Conservation (phyloP, 2,113 vertebrate species). For the Megaceryle torquata region DNA sequence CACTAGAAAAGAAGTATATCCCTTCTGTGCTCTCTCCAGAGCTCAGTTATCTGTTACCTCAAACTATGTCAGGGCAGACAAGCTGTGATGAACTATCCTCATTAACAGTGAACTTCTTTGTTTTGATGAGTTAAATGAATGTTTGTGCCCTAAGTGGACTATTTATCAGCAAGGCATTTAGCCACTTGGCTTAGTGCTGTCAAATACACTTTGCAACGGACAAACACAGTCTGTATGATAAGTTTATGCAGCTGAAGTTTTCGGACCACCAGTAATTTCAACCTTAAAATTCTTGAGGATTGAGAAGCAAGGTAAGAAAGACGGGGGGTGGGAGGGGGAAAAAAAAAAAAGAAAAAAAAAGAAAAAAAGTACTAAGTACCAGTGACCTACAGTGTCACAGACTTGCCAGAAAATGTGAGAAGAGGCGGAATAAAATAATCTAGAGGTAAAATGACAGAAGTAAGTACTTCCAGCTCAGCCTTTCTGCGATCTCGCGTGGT, state of each 20-base stretch:
- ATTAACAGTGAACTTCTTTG: not conserved
- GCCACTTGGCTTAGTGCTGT: not conserved
- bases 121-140: conserved; percentile 6
- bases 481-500: rapidly evolving
- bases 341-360: too few species aligned
- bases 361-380: not conserved
- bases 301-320: not conserved
- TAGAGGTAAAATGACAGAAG: not conserved
- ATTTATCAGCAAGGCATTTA: conserved; percentile 25
- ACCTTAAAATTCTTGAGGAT: not conserved
- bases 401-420: not conserved
- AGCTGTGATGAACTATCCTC: not conserved
- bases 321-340: too few species aligned
- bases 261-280: not conserved
- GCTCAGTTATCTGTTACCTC: not conserved
- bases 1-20: not conserved
- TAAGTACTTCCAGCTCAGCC: rapidly evolving
- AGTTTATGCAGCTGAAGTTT: not conserved
- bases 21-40: not conserved
- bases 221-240: conserved; percentile 11
- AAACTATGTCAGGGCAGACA: not conserved
- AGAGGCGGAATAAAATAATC: not conserved
- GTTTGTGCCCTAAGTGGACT: not conserved
- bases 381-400: not conserved
- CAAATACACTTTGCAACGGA: conserved; percentile 12